These are phyloP conservation scores for Vidua macroura DNA, from an alignment of 2,113 vertebrate genomes.

Conservation along the genomic window DNA sequence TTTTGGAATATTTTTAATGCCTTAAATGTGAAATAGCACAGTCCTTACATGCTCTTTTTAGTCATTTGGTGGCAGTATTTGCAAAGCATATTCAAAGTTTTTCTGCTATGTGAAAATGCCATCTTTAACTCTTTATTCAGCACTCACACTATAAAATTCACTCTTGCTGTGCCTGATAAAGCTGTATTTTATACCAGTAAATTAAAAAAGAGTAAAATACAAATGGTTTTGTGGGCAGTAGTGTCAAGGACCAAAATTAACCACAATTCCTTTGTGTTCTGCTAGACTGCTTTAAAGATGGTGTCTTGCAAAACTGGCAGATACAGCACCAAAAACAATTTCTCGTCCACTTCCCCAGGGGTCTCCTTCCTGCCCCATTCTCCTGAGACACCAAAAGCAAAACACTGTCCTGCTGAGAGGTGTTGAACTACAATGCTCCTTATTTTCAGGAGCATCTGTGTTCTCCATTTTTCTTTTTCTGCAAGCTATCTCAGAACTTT, in stretches of 20 bases:
- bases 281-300: not conserved
- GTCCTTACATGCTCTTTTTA: not conserved
- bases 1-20: not conserved
- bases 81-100: not conserved
- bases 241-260: not conserved
- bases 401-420: not conserved
- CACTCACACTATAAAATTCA: not conserved
- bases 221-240: not conserved
- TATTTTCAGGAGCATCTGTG: not conserved
- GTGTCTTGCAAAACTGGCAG: not conserved
- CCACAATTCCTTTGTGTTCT: not conserved
- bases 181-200: not conserved
- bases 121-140: not conserved
- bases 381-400: not conserved
- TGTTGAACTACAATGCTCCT: not conserved
- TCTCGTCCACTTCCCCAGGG: rapidly evolving
- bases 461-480: not conserved
- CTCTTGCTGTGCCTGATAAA: not conserved
- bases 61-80: not conserved
- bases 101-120: not conserved
- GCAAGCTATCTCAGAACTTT: not conserved
- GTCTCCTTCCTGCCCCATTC: not conserved
- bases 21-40: not conserved
- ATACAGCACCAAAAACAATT: not conserved
- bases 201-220: not conserved